phyloP scores from a whole-genome alignment of 2,113 vertebrate genomes.

The Neodontobutis hainanensis region DNA sequence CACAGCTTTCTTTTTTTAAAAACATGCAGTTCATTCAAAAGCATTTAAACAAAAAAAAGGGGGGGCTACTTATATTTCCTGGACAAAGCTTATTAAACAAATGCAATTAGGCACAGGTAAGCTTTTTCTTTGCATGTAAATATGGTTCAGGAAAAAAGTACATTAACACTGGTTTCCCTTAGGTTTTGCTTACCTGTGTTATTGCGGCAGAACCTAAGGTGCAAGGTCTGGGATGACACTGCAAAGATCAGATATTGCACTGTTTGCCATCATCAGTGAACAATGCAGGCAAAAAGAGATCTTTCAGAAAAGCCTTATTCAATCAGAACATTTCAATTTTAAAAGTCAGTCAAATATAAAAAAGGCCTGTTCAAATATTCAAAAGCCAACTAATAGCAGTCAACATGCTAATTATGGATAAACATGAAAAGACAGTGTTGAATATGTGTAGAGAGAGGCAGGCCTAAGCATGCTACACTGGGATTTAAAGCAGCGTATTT shows the following conservation, averaged over 20 bases:
- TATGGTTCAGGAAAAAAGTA: constrained; percentile 58
- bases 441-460: constrained; percentile 20
- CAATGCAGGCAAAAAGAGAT: constrained; percentile 85
- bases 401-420: constrained; percentile 60
- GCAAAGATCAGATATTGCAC: constrained; percentile 99
- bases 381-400: constrained; percentile 57
- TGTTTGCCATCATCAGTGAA: constrained; percentile 98
- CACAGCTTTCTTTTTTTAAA: constrained; percentile 28
- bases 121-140: constrained; percentile 59
- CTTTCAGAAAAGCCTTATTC: constrained; percentile 9
- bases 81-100: constrained; percentile 46
- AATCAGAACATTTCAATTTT: constrained; percentile 4
- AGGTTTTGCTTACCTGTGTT: constrained; percentile 99
- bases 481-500: constrained; percentile 27
- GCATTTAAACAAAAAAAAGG: constrained; percentile 34
- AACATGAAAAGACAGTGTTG: constrained; percentile 28
- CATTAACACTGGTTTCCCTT: constrained; percentile 81
- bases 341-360: background rate
- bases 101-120: constrained; percentile 67
- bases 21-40: constrained; percentile 75
- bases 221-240: constrained; percentile 98
- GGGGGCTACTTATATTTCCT: constrained; percentile 40
- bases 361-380: constrained; percentile 28
- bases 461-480: constrained; percentile 70
- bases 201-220: constrained; percentile 99